phyloP scores from a whole-genome alignment of 2,888 invertebrate species.

The Andrena hattorfiana region DNA sequence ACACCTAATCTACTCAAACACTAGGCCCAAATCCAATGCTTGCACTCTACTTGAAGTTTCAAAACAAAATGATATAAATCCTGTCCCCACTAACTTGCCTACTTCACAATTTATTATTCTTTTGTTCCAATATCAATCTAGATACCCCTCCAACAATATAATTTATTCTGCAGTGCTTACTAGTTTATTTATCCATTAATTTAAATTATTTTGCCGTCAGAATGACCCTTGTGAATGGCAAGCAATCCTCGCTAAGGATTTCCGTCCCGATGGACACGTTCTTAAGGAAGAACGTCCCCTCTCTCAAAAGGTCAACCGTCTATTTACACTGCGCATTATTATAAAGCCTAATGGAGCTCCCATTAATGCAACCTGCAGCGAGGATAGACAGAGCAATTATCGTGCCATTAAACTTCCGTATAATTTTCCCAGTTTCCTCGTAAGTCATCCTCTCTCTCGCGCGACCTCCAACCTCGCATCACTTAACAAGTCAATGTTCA shows the following conservation, averaged over 20 bases:
- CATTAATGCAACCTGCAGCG: constrained; percentile 31
- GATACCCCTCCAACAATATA: too few species aligned
- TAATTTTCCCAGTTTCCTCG: constrained; percentile 29
- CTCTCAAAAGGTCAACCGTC: constrained; percentile 31
- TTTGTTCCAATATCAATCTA: too few species aligned
- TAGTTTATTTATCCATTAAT: not conserved
- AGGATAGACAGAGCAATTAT: constrained; percentile 40
- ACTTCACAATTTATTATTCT: too few species aligned
- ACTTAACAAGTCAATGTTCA: constrained; percentile 24
- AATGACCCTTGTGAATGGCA: not conserved
- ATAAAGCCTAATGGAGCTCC: constrained; percentile 35
- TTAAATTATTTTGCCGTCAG: not conserved
- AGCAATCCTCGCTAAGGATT: not conserved
- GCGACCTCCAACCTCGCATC: not conserved
- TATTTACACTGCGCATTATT: constrained; percentile 44
- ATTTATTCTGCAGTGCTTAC: not conserved
- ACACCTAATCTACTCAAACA: too few species aligned
- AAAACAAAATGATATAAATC: too few species aligned
- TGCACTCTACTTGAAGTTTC: too few species aligned
- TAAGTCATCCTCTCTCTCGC: not conserved
- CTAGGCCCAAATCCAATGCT: too few species aligned
- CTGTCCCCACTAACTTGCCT: too few species aligned
- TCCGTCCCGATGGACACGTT: constrained; percentile 22
- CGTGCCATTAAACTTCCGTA: constrained; percentile 51
- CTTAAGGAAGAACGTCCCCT: not conserved